These are phyloP conservation scores for Ectemnius cavifrons DNA, from an alignment of 2,888 invertebrate genomes.

Conservation along the genomic window DNA sequence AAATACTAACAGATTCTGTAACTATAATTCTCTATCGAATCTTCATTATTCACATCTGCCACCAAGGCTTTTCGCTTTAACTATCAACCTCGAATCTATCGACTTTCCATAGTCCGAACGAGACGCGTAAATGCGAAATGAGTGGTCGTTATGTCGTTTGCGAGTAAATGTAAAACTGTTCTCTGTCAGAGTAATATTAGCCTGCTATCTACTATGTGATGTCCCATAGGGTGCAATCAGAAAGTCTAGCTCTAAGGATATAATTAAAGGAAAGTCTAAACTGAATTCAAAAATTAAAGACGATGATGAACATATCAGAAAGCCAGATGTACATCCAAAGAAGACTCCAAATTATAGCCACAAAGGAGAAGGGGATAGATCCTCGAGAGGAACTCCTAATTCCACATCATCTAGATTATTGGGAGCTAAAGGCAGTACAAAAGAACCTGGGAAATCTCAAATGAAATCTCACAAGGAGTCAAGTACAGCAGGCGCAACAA, in stretches of 20 bases:
- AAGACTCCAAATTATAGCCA: constrained; percentile 26
- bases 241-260: constrained; percentile 49
- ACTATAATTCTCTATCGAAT: neutral
- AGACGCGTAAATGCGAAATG: constrained; percentile 9
- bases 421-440: constrained; percentile 24
- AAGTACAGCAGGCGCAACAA: constrained; percentile 20
- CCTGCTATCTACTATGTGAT: too few relatives aligned
- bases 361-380: constrained; percentile 28
- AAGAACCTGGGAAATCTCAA: constrained; percentile 18
- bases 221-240: constrained; percentile 56
- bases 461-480: constrained; percentile 21
- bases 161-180: too few relatives aligned
- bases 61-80: constrained; percentile 10
- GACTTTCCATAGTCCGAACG: constrained; percentile 34
- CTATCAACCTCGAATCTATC: constrained; percentile 50
- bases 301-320: constrained; percentile 19
- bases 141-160: too few relatives aligned
- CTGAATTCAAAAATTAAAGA: constrained; percentile 21
- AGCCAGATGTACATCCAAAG: constrained; percentile 25
- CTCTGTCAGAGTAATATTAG: too few relatives aligned
- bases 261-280: constrained; percentile 27
- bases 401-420: neutral
- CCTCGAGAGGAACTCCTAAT: constrained; percentile 18
- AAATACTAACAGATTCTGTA: neutral
- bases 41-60: constrained; percentile 24